Evolutionary conservation across 2,888 invertebrate species (phyloP), one percentile per base, ranked within the genome.

Genomic region (Orthosia gracilis): DNA sequence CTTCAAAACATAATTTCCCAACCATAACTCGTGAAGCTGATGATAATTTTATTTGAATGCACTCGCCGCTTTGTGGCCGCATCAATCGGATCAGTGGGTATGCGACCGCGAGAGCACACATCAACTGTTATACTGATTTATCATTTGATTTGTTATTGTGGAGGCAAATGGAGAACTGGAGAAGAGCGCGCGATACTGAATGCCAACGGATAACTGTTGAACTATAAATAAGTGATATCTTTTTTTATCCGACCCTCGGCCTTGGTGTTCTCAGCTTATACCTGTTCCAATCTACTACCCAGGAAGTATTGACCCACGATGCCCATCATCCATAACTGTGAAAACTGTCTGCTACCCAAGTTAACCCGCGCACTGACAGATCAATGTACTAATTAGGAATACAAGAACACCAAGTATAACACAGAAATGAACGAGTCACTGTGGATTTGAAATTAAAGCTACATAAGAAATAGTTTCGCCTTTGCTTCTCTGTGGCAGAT

Each of bases 131-230:
- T 18, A 59, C 11, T 47, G 23, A 49, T 50, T 73, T 78, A 62
- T 47, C 55, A 40, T 61, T 62, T 64, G 61, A 80, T 69, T 65
- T 69, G 21, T 54, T n/a, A 50, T 65, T 26, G 21, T 49, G 13
- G n/a, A 70, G 62, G 3, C 23, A n/a, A 50, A 31, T 76, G 1
- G 11, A 23, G 11, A n/a, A n/a, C n/a, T n/a, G n/a, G n/a, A n/a
- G n/a, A 49, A 94, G 94, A 63, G 92, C 93, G 0, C 86, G 85
- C 3, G 93, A 94, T 23, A 93, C 93, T 3, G 89, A 87, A 31
- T 96, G 96, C 79, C 93, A 91, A 72, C 89, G 88, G 67, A 89
- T 91, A 62, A 88, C 92, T 9, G 80, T 89, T 45, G 87, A 89
- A 67, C 78, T 91, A 40, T 89, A 91, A 80, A 73, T 9, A 90